A percentile compares a stretch with the other conserved stretches of the same genome.
phyloP scores from a whole-genome alignment of 2,797 vertebrate genomes.

The Sitta carolinensis region DNA sequence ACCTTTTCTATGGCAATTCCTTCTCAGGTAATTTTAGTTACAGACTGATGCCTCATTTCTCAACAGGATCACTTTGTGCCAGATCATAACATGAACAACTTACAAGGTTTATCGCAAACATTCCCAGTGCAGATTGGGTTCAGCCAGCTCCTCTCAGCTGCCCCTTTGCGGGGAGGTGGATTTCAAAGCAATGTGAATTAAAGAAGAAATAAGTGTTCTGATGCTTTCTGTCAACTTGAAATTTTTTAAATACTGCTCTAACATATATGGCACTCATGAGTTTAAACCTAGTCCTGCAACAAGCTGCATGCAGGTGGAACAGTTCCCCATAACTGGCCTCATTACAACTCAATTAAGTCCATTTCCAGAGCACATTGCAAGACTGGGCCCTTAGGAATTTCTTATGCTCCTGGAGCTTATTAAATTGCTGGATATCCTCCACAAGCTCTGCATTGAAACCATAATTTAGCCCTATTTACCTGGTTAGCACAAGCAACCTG shows the following conservation, averaged over 20 bases:
- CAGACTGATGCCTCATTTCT: background rate
- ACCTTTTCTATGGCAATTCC: background rate
- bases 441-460: background rate
- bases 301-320: background rate
- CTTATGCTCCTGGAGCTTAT: background rate
- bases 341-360: conserved; percentile 35
- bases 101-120: background rate
- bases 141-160: background rate
- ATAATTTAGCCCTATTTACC: background rate
- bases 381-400: background rate
- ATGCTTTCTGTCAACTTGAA: background rate
- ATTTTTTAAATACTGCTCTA: background rate
- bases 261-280: background rate
- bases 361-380: background rate
- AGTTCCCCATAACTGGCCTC: conserved; percentile 9
- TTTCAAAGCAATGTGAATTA: background rate
- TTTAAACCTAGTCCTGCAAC: background rate
- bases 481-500: conserved; percentile 12
- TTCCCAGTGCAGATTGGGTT: background rate
- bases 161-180: background rate
- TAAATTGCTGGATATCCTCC: background rate
- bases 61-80: background rate
- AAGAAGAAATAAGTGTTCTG: background rate
- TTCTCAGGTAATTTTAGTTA: background rate
- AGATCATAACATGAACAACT: background rate